Base-by-base conservation (phyloP, 2,797 vertebrate species). In the Holocentrus rufus region DNA sequence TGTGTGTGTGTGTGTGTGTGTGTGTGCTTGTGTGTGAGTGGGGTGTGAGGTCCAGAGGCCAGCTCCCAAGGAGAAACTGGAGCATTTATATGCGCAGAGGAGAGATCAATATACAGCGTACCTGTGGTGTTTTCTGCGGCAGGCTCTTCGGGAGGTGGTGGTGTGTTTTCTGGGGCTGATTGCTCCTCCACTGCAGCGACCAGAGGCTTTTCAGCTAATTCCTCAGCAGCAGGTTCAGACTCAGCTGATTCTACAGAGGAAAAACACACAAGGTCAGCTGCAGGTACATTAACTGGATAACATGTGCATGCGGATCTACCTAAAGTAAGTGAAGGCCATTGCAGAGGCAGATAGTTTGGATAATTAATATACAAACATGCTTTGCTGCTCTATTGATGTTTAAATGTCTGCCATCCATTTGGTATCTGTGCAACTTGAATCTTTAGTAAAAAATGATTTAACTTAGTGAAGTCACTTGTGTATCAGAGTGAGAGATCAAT, bases 111-210 rank as follows among this genome's bases (percentile, higher is more conserved):
- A 25, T 17, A 68, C 15, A n/a, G 15, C 2, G n/a, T 84, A 90
- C 90, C 87, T 87, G 77, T 70, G 69, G 17, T 47, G 62, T 27
- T 79, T 36, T 71, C 78, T 75, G 39, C 47, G 6, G 20, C 44
- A 34, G 79, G 68, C 60, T 82, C 76, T 7, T 85, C 71, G 42
- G 54, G 27, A 14, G 69, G 11, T 2, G 64, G 61, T 7, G 20
- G 63, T 20, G 34, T 17, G 34, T 62, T 25, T 56, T 71, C 74
- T 0, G 25, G 13, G 25, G 17, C 52, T 22, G 66, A 20, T 0
- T 72, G 57, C 54, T 83, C 76, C 30, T 83, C 82, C n/a, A 50
- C 72, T 52, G 66, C 70, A 47, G 69, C 39, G 23, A 8, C 69
- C n/a, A 27, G 31, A 15, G 17, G 27, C 7, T 49, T 79, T 25